Base-by-base conservation (phyloP, 2,113 vertebrate genomes). In the Carassius auratus region DNA sequence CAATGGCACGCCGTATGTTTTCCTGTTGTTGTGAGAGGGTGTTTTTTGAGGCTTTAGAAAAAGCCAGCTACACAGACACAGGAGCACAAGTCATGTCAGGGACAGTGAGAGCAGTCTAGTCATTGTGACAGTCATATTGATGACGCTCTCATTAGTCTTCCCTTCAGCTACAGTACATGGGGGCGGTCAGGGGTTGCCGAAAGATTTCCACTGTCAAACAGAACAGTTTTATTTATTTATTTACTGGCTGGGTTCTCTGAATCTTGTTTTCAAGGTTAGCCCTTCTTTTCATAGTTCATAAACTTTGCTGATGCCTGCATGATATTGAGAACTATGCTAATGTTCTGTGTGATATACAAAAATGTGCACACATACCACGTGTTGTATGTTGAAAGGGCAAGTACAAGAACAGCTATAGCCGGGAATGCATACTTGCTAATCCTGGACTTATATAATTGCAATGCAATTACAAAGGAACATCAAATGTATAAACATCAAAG, bases 121-220 rank as follows among this genome's bases (percentile, higher is more conserved):
- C 69, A 73, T 30, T 82, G 79, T 87, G 81, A 87, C 81, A 83
- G 71, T 36, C 76, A 75, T 83, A 82, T 68, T 83, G 79, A 76
- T 86, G 71, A 87, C 33, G 8, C 64, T 84, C 76, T 84, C 73
- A 75, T 68, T 84, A 73, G 52, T 71, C n/a, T 21, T 74, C 52
- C 76, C 64, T 33, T 87, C 86, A 84, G 81, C 52, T 62, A 33
- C 71, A 30, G 26, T 26, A 26, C 26, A 74, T 73, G 52, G 52
- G 62, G 78, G 50, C 3, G 38, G 38, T 78, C 85, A 81, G 42
- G 3, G 78, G 42, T 76, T 75, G 84, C 55, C 79, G 75, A 81
- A 33, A 86, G 21, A 30, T 50, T 81, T 73, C 45, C 33, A 59
- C 55, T 61, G 57, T 84, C 76, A 76, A 42, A 71, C 57, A 23